These are phyloP conservation scores for Paratilapia polleni DNA, from an alignment of 2,113 vertebrate genomes.

Conservation along the genomic window DNA sequence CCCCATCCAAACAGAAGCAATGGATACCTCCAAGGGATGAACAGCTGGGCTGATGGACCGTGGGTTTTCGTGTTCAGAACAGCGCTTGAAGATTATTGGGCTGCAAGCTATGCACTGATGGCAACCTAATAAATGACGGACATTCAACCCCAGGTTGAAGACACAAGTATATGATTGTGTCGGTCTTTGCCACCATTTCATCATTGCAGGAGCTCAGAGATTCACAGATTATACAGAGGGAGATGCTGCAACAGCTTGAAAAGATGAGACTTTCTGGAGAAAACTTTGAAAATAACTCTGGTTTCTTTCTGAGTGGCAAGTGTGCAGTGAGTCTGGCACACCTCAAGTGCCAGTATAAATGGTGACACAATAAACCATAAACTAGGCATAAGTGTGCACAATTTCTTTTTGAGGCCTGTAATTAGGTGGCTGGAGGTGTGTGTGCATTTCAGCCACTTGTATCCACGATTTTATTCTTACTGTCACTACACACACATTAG, in stretches of 20 bases:
- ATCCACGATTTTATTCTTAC: not conserved
- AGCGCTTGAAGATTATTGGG: not conserved
- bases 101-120: not conserved
- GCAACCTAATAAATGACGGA: not conserved
- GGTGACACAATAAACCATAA: too few species aligned
- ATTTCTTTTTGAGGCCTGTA: not conserved
- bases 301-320: too few species aligned
- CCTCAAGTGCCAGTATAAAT: too few species aligned
- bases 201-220: not conserved
- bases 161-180: not conserved
- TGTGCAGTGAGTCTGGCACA: too few species aligned
- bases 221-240: not conserved
- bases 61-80: not conserved
- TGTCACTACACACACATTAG: not conserved
- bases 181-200: not conserved
- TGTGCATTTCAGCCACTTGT: not conserved
- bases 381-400: not conserved
- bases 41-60: not conserved
- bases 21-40: too few species aligned
- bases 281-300: too few species aligned
- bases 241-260: not conserved
- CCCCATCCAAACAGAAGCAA: not conserved
- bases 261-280: not conserved
- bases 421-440: not conserved
- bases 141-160: not conserved